Evolutionary conservation across 2,797 vertebrate genomes (phyloP), one percentile per base, ranked within the genome.

Genomic region (Pampus argenteus): DNA sequence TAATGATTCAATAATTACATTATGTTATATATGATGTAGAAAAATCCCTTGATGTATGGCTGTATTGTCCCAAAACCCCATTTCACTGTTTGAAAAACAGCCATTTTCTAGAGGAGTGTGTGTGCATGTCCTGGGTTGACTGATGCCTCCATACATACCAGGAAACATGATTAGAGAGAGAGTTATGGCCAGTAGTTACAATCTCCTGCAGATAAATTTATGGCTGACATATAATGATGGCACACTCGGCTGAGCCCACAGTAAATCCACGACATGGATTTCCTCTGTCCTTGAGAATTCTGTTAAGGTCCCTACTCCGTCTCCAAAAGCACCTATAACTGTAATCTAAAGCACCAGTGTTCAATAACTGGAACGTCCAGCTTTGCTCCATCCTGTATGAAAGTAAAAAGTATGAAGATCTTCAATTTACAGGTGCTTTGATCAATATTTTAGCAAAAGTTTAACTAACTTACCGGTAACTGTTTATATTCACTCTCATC

Each of bases 251-350:
- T 74, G 83, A 78, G 51, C 44, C 64, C 52, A 62, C 47, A 77
- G 79, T 89, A 91, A 91, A 92, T 89, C 83, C 47, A 34, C 18
- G 14, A 34, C 60, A 23, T 29, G 56, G 60, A 76, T 63, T 56
- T 73, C 71, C 45, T 80, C 60, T 65, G 90, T 89, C 89, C 92
- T 91, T 92, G 88, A 84, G 68, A 66, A 69, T 70, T 67, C 61
- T 59, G 66, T 49, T 45, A 25, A 71, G 63, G 54, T 61, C 22
- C 61, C 22, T 9, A 5, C 42, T 61, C 47, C 7, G n/a, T 4
- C 60, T 76, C 50, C 45, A 63, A 66, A 48, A 78, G 58, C 66
- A 79, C 47, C 50, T 48, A 52, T 18, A 47, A 58, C 61, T 55
- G 47, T 64, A 48, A 72, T 76, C 42, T 75, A 50, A 65, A 65